phyloP scores from a whole-genome alignment of 2,797 vertebrate genomes.

The Scolopax rusticola region DNA sequence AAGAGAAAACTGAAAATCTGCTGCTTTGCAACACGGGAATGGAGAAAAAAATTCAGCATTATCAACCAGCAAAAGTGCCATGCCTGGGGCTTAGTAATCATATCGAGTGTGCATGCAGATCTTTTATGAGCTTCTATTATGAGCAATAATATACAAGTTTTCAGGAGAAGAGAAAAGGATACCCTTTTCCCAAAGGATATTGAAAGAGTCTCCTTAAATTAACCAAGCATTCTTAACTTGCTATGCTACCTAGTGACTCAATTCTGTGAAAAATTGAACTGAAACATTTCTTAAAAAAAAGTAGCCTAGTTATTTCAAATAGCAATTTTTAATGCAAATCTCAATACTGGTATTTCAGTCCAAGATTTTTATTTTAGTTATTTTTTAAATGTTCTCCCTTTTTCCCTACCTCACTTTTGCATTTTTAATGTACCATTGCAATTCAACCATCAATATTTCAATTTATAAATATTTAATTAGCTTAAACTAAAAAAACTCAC shows the following conservation, averaged over 20 bases:
- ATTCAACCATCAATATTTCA: not conserved
- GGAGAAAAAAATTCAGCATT: not conserved
- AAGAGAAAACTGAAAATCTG: slow-evolving; percentile 6
- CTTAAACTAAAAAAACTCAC: not conserved
- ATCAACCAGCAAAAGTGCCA: not conserved
- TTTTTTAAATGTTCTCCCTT: not conserved
- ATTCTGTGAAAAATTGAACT: not conserved
- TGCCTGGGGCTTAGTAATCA: not conserved
- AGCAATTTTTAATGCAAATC: not conserved
- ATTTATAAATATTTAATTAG: not conserved
- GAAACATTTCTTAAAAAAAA: not conserved
- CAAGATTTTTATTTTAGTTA: not conserved
- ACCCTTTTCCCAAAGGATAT: not conserved
- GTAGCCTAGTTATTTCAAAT: not conserved
- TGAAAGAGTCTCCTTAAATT: not conserved
- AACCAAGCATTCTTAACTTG: not conserved
- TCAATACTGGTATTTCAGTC: not conserved
- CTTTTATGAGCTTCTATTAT: not conserved
- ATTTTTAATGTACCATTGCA: not conserved
- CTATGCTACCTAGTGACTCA: not conserved
- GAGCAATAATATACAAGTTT: not conserved
- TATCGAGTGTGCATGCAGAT: not conserved
- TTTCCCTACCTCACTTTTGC: not conserved
- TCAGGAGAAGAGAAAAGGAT: not conserved
- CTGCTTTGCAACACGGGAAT: not conserved